Evolutionary conservation across 2,888 invertebrate genomes (phyloP).

Genomic region (Caenorhabditis plicata): DNA sequence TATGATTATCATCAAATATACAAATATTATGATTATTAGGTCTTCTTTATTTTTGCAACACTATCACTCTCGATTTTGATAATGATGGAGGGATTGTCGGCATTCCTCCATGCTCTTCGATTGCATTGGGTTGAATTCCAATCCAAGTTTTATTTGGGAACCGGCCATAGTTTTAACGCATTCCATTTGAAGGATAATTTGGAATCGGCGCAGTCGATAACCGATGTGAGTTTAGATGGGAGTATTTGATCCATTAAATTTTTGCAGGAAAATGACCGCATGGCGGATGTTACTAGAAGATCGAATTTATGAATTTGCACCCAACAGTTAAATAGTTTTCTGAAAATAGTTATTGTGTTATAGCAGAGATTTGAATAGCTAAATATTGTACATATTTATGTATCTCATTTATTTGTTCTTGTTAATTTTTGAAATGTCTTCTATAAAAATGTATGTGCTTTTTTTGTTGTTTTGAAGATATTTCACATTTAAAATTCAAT

Average conservation of each 20-base stretch:
- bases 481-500: too few species aligned
- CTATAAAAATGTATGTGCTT: too few species aligned
- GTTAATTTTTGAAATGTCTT: too few species aligned
- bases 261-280: constrained; percentile 13
- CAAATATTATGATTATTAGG: constrained; percentile 9
- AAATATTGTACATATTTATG: too few species aligned
- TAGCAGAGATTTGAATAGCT: too few species aligned
- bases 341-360: too few species aligned
- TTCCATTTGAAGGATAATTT: constrained; percentile 72
- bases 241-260: neutral
- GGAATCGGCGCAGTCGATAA: constrained; percentile 22
- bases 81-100: constrained; percentile 67
- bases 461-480: too few species aligned
- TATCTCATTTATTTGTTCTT: too few species aligned
- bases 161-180: constrained; percentile 84
- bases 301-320: too few species aligned
- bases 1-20: neutral
- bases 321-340: too few species aligned
- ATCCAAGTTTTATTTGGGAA: constrained; percentile 91
- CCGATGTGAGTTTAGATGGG: constrained; percentile 10
- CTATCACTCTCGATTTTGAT: constrained; percentile 63
- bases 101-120: constrained; percentile 47
- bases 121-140: constrained; percentile 87
- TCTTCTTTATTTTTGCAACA: constrained; percentile 83
- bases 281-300: constrained; percentile 18